Evolutionary conservation across 1,140 invertebrate species (phyloP), one percentile per base, ranked within the genome.

Genomic region (Cyrtorhinus lividipennis): DNA sequence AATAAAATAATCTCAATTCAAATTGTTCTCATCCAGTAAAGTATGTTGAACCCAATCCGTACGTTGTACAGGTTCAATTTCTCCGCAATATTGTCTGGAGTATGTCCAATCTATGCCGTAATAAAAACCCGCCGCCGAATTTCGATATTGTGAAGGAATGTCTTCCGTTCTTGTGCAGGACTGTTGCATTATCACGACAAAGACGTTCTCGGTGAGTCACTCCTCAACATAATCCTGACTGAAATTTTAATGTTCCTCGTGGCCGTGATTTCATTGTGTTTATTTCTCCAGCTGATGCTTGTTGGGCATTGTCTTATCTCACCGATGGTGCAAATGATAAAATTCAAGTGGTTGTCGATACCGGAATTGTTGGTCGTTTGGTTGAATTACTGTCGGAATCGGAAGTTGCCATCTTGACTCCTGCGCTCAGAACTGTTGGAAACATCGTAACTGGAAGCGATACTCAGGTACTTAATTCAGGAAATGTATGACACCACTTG

Each of bases 271-370:
- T n/a, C n/a, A n/a, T n/a, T n/a, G n/a, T n/a, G n/a, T n/a, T 38
- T 38, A 5, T 38, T 38, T 38, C 30, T 73, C 10, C 68, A 83
- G 86, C 91, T 57, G 95, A 98, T 76, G 84, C 92, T 8, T 95
- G 95, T 70, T 99, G 95, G 95, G 92, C 95, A 0, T 75, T 98
- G 18, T 97, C 94, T 0, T 98, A 98, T 72, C 76, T 98, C 2
- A 95, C 92, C 1, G 94, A 97, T 75, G 92, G 92, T 1, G 83
- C 86, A 0, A 95, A 96, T 73, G 87, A 93, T 25, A 92, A 92
- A 71, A 98, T 98, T 68, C 92, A 89, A 73, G 81, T 81, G 0
- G 87, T 92, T 0, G 79, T 92, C 5, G 79, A 82, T 24, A 76
- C 80, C 10, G 80, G 83, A 13, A 78, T 90, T 44, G 84, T 97